Conservation (phyloP, 2,113 vertebrate species). For the Siniperca knerii region DNA sequence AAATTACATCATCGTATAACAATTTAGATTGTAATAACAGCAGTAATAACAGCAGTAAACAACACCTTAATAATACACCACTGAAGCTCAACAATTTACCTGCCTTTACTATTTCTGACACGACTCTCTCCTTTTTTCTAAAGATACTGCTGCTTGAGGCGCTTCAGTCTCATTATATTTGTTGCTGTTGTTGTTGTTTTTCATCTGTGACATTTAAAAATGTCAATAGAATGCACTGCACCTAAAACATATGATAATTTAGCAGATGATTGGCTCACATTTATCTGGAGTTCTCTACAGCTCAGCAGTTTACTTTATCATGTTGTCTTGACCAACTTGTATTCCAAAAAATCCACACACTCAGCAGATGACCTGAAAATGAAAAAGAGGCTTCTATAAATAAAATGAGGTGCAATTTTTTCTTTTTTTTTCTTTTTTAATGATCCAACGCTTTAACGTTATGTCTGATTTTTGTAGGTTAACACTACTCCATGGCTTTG, state of each 20-base stretch:
- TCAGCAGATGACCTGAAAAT: not conserved
- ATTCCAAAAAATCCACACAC: not conserved
- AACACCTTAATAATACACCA: not conserved
- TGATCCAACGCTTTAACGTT: too few species aligned
- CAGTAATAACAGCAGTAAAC: not conserved
- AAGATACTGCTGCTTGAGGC: not conserved
- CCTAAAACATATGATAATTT: constrained; percentile 64
- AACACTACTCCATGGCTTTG: not conserved
- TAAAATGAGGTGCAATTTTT: not conserved
- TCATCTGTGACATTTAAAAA: constrained; percentile 78
- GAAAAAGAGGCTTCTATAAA: not conserved
- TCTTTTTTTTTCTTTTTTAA: not conserved
- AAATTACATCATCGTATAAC: not conserved
- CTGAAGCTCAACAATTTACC: not conserved
- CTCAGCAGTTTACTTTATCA: constrained; percentile 56
- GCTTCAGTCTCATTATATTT: constrained; percentile 58
- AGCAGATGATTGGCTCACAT: constrained; percentile 55
- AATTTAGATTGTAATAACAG: not conserved
- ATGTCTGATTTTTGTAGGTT: not conserved
- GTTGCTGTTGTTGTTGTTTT: constrained; percentile 60
- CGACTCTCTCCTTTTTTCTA: not conserved
- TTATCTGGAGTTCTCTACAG: constrained; percentile 28
- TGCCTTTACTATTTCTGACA: not conserved
- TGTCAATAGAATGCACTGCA: constrained; percentile 62
- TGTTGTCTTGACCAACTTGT: constrained; percentile 16